Conservation (phyloP, 2,888 invertebrate species). For the Serripes groenlandicus region DNA sequence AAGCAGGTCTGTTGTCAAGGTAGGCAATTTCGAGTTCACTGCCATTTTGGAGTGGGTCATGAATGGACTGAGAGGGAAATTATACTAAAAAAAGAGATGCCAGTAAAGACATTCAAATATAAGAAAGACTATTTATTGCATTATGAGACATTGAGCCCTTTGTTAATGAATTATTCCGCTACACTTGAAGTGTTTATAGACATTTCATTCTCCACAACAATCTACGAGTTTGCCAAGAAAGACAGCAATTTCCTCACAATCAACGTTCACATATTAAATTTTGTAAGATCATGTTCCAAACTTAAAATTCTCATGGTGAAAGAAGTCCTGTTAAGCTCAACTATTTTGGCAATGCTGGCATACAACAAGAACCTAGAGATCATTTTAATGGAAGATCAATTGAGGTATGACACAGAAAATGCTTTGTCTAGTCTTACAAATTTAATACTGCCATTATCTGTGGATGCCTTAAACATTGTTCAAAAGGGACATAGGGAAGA, state of each 20-base stretch:
- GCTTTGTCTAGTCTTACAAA: not conserved
- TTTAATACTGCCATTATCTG: not conserved
- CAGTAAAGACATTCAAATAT: constrained; percentile 63
- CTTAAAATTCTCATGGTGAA: constrained; percentile 64
- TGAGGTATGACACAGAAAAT: constrained; percentile 36
- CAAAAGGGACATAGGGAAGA: not conserved
- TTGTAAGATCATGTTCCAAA: constrained; percentile 61
- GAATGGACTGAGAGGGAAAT: constrained; percentile 70
- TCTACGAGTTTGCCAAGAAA: constrained; percentile 32
- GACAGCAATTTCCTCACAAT: constrained; percentile 24
- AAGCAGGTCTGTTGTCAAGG: constrained; percentile 60
- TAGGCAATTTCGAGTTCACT: constrained; percentile 60
- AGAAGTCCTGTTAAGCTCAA: constrained; percentile 64
- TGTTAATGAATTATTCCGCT: constrained; percentile 49
- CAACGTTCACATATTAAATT: constrained; percentile 54
- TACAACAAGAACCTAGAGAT: constrained; percentile 57
- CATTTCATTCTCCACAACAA: constrained; percentile 52
- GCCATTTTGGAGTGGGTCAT: constrained; percentile 61
- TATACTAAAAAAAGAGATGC: constrained; percentile 66
- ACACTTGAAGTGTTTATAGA: constrained; percentile 69
- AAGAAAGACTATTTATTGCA: constrained; percentile 59
- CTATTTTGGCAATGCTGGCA: constrained; percentile 61
- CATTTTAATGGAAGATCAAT: constrained; percentile 64
- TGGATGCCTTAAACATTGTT: not conserved
- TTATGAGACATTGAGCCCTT: constrained; percentile 36